These are phyloP conservation scores for Uropsilus gracilis DNA, from an alignment of 2,113 vertebrate genomes.

Conservation along the genomic window DNA sequence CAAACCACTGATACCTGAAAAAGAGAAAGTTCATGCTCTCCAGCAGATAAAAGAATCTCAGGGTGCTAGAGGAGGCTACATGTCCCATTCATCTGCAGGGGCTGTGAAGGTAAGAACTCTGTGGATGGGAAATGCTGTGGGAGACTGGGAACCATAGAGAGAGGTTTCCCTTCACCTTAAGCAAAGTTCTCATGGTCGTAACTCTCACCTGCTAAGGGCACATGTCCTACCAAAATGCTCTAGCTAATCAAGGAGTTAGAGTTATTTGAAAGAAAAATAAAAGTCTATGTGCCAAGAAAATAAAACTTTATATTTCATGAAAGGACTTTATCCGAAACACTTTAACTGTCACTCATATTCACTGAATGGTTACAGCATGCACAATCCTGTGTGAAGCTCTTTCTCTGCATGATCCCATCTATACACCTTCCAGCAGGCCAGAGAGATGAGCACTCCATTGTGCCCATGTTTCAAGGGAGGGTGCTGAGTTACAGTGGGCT, in stretches of 20 bases:
- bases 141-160: background rate
- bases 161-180: background rate
- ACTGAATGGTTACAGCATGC: background rate
- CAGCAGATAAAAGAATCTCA: background rate
- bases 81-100: background rate
- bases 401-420: background rate
- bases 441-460: background rate
- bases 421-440: background rate
- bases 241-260: too few species aligned
- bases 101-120: background rate
- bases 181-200: background rate
- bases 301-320: background rate
- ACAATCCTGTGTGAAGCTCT: background rate
- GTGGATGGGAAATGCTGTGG: background rate
- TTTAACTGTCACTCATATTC: background rate
- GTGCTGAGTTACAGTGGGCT: background rate
- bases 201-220: background rate
- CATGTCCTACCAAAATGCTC: background rate
- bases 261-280: background rate
- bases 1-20: background rate
- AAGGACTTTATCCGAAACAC: background rate
- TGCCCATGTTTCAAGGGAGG: background rate
- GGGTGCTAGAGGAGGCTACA: background rate
- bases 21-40: background rate
- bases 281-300: background rate